Evolutionary conservation across 2,113 vertebrate genomes (phyloP).

Genomic region (Ardeotis arabs): DNA sequence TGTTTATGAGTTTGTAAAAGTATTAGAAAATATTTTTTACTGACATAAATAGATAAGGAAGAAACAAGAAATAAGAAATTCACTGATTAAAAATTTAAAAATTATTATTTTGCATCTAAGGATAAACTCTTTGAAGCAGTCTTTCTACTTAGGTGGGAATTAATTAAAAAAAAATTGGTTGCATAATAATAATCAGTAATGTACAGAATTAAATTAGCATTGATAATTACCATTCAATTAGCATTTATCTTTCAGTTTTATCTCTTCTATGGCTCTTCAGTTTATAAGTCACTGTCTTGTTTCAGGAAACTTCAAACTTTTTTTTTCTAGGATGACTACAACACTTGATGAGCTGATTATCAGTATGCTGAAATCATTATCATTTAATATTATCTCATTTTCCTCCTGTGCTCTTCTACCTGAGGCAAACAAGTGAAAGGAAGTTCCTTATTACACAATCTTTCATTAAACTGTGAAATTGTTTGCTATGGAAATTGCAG

Average conservation of each 20-base stretch:
- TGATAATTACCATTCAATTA: background rate
- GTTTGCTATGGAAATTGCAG: background rate
- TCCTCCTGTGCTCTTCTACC: background rate
- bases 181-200: background rate
- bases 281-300: background rate
- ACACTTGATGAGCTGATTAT: conserved; percentile 7
- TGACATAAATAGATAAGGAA: background rate
- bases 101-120: background rate
- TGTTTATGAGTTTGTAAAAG: background rate
- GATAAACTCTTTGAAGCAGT: background rate
- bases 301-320: background rate
- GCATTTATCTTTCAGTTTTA: background rate
- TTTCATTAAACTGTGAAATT: conserved; percentile 24
- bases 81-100: background rate
- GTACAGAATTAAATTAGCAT: background rate
- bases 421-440: conserved; percentile 18
- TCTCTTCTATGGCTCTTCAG: background rate
- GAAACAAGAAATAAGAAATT: background rate
- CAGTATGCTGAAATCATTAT: background rate
- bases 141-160: background rate
- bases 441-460: background rate
- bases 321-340: background rate
- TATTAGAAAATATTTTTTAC: background rate
- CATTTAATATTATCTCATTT: conserved; percentile 24
- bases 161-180: background rate